Evolutionary conservation across 2,113 vertebrate genomes (phyloP), one percentile per base, ranked within the genome.

Genomic region (Psilopsiagon aymara): DNA sequence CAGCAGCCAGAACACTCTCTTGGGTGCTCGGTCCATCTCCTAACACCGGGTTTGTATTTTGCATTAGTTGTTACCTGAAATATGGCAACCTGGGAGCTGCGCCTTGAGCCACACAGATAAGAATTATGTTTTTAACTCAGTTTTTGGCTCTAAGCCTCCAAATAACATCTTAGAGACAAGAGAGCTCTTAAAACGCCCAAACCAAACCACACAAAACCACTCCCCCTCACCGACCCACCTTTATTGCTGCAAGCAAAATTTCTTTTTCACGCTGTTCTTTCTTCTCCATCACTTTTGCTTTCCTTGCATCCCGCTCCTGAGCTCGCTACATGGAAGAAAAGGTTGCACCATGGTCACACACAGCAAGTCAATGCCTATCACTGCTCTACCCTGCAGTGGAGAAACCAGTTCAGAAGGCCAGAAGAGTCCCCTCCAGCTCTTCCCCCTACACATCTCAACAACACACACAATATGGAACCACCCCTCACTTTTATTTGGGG

Each of bases 251-350:
- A 20, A 99, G 96, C 64, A 99, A 94, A 53, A 91, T 79, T 37
- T 99, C 98, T 87, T 98, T 98, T 68, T 98, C 97, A 37, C 53
- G 31, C 23, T 89, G 95, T 66, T 98, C 71, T 73, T 98, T 99
- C 86, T 98, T 99, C 90, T 98, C 98, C 94, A 98, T 98, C 43
- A 93, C 33, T 81, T 98, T 99, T 52, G 98, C 98, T 94, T 98
- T 99, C 96, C 99, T 98, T 39, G 97, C 84, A 95, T 99, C 99
- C 94, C 99, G 97, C 64, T 99, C 98, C 80, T 98, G 97, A 64
- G 74, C 95, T 91, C 99, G 98, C 99, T 99, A 20, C 4, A 85
- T 5, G 37, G 2, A 92, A 86, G 77, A 68, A 35, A 89, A 93
- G 63, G 47, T 81, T 31, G 68, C 35, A 74, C 52, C 16, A 8